phyloP scores from a whole-genome alignment of 2,113 vertebrate genomes.

The Morone chrysops region DNA sequence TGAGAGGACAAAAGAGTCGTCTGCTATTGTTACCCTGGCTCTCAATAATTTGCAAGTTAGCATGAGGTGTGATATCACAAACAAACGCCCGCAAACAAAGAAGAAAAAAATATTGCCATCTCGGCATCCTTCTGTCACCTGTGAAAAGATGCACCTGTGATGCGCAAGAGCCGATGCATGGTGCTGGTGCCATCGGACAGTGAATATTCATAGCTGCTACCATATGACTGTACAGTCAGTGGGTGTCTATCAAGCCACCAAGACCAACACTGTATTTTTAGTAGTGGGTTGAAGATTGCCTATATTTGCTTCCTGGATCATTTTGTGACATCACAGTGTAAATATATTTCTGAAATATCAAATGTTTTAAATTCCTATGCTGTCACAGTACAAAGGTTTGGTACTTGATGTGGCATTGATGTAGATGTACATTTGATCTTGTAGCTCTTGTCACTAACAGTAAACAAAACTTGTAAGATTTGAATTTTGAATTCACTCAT shows the following conservation, averaged over 20 bases:
- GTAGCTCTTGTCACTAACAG: background rate
- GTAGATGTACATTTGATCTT: background rate
- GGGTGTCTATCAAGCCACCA: background rate
- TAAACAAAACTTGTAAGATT: background rate
- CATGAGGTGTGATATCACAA: conserved; percentile 80
- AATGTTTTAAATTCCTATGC: background rate
- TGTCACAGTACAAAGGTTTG: background rate
- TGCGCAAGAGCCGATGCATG: conserved; percentile 17
- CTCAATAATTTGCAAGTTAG: conserved; percentile 81
- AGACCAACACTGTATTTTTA: background rate
- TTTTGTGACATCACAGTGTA: background rate
- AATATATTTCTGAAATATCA: background rate
- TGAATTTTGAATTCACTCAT: too few species aligned
- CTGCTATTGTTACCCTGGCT: conserved; percentile 75
- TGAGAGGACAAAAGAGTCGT: conserved; percentile 79
- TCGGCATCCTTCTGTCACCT: conserved; percentile 79
- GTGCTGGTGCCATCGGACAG: conserved; percentile 14
- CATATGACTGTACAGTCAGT: conserved; percentile 16
- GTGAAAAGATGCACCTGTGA: conserved; percentile 73
- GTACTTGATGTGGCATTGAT: background rate
- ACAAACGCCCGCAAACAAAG: conserved; percentile 64
- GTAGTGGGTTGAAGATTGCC: background rate
- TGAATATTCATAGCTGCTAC: conserved; percentile 22
- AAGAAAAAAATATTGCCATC: conserved; percentile 57
- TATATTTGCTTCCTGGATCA: background rate